phyloP scores from a whole-genome alignment of 2,888 invertebrate species.

The Deroplatys truncata region DNA sequence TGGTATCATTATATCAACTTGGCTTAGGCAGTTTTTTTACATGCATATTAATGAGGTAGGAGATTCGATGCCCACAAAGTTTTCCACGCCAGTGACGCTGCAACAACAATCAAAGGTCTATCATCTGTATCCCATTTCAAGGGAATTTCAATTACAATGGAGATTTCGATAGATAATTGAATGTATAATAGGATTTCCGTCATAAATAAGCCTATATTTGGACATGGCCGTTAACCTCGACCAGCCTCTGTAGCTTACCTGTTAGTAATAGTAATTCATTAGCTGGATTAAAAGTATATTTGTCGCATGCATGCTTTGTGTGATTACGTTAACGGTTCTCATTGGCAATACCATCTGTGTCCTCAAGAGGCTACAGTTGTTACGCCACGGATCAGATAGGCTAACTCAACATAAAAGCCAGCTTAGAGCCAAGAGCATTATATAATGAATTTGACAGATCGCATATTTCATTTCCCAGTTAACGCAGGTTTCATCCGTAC shows the following conservation, averaged over 20 bases:
- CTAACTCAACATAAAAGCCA: no score
- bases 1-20: background rate
- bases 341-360: no score
- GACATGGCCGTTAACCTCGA: background rate
- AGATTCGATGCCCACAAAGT: background rate
- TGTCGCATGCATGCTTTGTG: background rate
- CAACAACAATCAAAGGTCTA: background rate
- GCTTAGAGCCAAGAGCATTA: no score
- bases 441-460: no score
- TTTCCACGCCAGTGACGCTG: background rate
- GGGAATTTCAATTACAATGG: background rate
- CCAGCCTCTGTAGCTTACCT: background rate
- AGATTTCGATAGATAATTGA: background rate
- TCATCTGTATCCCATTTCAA: background rate
- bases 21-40: background rate
- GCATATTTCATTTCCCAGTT: no score
- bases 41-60: background rate
- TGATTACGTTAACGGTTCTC: background rate
- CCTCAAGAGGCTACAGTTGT: no score
- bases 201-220: background rate
- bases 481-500: no score
- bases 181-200: background rate
- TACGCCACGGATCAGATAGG: no score
- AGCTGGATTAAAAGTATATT: background rate
- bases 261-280: background rate